Percentiles rank a stretch among this genome's conserved stretches.
phyloP scores from a whole-genome alignment of 2,113 vertebrate species.

The Plecotus auritus region DNA sequence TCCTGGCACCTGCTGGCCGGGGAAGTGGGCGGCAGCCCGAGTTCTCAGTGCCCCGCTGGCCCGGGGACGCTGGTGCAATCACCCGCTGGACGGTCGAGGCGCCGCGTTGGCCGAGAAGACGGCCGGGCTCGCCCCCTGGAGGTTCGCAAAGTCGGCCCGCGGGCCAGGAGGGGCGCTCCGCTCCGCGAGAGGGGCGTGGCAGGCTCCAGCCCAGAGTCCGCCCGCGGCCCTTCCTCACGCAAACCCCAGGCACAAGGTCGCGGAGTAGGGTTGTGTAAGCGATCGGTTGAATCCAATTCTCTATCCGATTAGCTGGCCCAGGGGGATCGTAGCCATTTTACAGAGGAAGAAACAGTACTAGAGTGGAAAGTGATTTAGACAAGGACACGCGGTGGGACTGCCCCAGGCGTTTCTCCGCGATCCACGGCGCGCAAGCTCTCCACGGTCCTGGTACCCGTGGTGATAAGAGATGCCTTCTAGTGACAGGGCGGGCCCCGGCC shows the following conservation, averaged over 20 bases:
- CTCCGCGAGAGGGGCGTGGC: background rate
- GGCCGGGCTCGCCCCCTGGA: constrained; percentile 13
- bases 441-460: background rate
- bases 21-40: background rate
- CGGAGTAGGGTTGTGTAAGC: background rate
- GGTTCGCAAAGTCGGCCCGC: background rate
- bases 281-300: background rate
- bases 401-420: background rate
- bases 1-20: constrained; percentile 55
- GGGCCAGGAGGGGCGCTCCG: background rate
- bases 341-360: background rate
- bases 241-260: background rate
- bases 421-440: background rate
- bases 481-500: background rate
- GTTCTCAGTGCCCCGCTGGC: background rate
- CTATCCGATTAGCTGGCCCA: background rate
- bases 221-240: background rate
- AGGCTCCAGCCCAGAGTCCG: background rate
- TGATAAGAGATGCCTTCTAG: background rate
- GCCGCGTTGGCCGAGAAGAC: background rate
- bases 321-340: background rate
- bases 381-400: background rate
- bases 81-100: background rate
- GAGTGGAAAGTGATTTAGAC: background rate
- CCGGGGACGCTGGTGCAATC: background rate